Evolutionary conservation across 1,140 invertebrate species (phyloP), one percentile per base, ranked within the genome.

Genomic region (Brachionus rubens): DNA sequence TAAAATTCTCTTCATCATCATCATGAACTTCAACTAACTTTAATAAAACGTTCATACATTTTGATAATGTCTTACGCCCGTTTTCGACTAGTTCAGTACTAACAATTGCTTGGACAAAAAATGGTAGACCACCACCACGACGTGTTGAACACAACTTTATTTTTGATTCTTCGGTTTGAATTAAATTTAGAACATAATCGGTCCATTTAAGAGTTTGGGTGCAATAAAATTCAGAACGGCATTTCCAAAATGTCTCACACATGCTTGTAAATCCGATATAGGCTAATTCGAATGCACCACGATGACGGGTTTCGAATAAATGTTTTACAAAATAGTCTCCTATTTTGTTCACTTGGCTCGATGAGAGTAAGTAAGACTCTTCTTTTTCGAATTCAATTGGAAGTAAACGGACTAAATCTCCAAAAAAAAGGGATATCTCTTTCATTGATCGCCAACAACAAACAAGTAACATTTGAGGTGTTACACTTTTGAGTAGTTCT

Each of bases 281-380:
- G 4, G 91, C 92, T 84, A 96, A 91, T 83, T 98, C 94, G 86
- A 96, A 96, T 46, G 94, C 94, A 3, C 94, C 94, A 78, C 93
- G 87, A 84, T 98, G 94, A 83, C 93, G 93, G 0, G 91, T 92
- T 82, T 92, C 89, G 1, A 94, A 84, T 1, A 80, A 80, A 48
- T 83, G 83, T 3, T 77, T 78, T 12, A 76, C 82, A 77, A 83
- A 84, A 75, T 83, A 84, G 0, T 79, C 75, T 3, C 82, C 81
- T 40, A 85, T 81, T 21, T 41, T 40, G 12, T 62, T 48, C 68
- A 80, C 79, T 78, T 81, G 80, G 0, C 79, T 26, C 50, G 77
- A 78, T n/a, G 78, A 65, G 0, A 82, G 41, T 9, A 81, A 62
- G 48, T 75, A 77, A 28, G 24, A 43, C 7, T 41, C 41, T 56